These are phyloP conservation scores for Stenurella melanura DNA, from an alignment of 2,888 invertebrate genomes.

Conservation along the genomic window DNA sequence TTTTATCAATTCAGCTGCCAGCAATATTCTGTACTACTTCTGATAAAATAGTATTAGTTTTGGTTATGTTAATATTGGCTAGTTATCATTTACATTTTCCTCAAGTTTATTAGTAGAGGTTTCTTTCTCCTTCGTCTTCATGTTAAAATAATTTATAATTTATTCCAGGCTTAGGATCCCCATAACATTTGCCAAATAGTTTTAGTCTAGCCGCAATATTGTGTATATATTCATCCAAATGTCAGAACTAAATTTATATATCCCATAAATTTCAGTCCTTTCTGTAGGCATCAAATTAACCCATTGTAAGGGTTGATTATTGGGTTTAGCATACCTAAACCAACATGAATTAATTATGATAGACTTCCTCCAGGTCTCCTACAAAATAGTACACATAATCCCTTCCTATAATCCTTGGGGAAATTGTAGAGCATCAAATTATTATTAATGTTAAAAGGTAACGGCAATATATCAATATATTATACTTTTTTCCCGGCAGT, in stretches of 20 bases:
- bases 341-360: slow-evolving; percentile 54
- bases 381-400: slow-evolving; percentile 42
- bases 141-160: background rate
- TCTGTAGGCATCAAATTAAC: slow-evolving; percentile 53
- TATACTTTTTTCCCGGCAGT: background rate
- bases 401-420: slow-evolving; percentile 34
- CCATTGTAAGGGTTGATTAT: slow-evolving; percentile 54
- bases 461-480: slow-evolving; percentile 5
- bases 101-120: background rate
- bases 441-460: slow-evolving; percentile 42
- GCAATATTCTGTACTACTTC: no score
- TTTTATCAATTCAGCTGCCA: no score
- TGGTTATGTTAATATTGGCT: no score
- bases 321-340: slow-evolving; percentile 53
- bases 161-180: background rate
- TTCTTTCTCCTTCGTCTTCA: background rate
- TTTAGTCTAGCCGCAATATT: slow-evolving; percentile 30
- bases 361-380: slow-evolving; percentile 45
- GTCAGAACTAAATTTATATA: slow-evolving; percentile 49
- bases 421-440: slow-evolving; percentile 31
- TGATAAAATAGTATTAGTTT: no score
- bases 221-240: slow-evolving; percentile 34
- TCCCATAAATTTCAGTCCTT: slow-evolving; percentile 50
- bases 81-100: no score
- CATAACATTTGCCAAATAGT: slow-evolving; percentile 25